A percentile compares a stretch with the other conserved stretches of the same genome.
Conservation (phyloP, 2,888 invertebrate genomes). For the Oligia strigilis region DNA sequence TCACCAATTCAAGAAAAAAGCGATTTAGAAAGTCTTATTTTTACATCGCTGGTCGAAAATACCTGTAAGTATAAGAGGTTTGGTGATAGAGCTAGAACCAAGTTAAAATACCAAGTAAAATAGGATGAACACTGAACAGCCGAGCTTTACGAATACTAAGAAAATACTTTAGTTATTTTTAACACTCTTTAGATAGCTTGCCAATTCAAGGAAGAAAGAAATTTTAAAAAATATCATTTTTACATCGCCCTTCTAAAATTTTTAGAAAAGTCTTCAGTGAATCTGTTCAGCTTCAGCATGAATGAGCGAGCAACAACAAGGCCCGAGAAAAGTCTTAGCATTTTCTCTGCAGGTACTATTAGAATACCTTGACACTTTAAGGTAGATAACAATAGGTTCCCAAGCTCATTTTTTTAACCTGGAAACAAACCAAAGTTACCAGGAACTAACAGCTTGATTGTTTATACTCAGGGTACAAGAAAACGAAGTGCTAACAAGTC, state of each 20-base stretch:
- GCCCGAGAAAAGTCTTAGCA: too few species aligned
- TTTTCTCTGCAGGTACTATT: too few species aligned
- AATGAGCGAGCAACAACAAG: too few species aligned
- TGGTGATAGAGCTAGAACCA: background rate
- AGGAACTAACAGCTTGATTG: constrained; percentile 23
- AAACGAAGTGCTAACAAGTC: constrained; percentile 33
- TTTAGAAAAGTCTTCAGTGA: background rate
- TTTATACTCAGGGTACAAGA: constrained; percentile 36
- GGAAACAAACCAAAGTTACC: constrained; percentile 14
- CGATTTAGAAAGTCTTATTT: too few species aligned
- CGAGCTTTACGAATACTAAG: background rate
- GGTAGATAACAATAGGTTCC: background rate
- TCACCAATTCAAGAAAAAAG: too few species aligned
- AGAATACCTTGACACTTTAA: background rate
- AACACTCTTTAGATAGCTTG: background rate
- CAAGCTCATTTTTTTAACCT: background rate
- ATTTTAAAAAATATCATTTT: background rate
- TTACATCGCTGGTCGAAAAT: too few species aligned
- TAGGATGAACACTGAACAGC: background rate
- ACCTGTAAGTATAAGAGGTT: background rate
- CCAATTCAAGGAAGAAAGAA: background rate
- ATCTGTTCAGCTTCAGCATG: too few species aligned
- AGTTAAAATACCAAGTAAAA: background rate
- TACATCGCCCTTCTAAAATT: background rate
- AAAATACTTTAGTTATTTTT: background rate